Conservation (phyloP, 2,888 invertebrate species). For the Callyntrura guangdongensis region DNA sequence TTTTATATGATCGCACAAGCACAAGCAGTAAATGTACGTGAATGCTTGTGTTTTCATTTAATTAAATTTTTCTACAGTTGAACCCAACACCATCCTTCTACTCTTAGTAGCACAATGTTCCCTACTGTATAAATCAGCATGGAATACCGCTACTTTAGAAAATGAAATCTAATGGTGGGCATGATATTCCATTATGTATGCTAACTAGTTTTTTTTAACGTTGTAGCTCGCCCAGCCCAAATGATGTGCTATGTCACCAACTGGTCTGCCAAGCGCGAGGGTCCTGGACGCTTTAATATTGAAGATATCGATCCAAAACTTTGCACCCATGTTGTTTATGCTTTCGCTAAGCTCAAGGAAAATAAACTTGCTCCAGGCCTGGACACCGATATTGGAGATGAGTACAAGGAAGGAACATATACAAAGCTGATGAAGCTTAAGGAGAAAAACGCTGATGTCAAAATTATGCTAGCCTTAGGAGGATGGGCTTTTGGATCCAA, state of each 20-base stretch:
- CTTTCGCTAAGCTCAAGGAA: slow-evolving; percentile 96
- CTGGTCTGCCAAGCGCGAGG: slow-evolving; percentile 97
- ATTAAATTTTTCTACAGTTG: slow-evolving; percentile 62
- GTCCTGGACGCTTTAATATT: slow-evolving; percentile 94
- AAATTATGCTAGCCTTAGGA: slow-evolving; percentile 89
- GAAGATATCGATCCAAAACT: slow-evolving; percentile 95
- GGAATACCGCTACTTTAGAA: slow-evolving; percentile 27
- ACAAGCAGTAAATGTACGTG: background rate
- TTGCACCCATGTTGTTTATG: slow-evolving; percentile 98
- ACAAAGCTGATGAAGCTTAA: slow-evolving; percentile 94
- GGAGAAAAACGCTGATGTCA: slow-evolving; percentile 95
- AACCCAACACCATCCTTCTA: background rate
- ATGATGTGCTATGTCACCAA: slow-evolving; percentile 98
- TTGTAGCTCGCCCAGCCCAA: slow-evolving; percentile 92
- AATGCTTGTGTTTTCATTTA: slow-evolving; percentile 66
- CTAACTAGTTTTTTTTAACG: slow-evolving; percentile 4
- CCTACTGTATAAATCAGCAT: slow-evolving; percentile 29
- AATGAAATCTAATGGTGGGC: slow-evolving; percentile 44
- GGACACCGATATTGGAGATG: slow-evolving; percentile 91
- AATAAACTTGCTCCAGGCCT: slow-evolving; percentile 92
- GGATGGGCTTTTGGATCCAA: slow-evolving; percentile 99
- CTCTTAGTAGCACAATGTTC: background rate
- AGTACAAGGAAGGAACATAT: slow-evolving; percentile 88
- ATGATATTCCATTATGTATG: slow-evolving; percentile 37
- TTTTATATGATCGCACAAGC: background rate